These are phyloP conservation scores for Oopsacas minuta DNA, from an alignment of 37 sponge, comb jelly and placozoan genomes.

Conservation along the genomic window DNA sequence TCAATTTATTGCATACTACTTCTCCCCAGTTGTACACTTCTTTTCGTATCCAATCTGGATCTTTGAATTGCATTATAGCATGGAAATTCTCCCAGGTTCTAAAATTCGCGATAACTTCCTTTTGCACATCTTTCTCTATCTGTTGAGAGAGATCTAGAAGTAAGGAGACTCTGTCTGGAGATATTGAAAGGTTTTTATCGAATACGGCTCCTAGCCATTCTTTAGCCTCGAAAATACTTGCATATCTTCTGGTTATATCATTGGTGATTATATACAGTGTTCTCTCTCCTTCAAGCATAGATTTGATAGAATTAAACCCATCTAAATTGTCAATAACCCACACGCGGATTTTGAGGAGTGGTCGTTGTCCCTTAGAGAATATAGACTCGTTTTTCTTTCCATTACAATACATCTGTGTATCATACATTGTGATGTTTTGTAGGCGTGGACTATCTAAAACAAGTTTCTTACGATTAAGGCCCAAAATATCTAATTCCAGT, in stretches of 20 bases:
- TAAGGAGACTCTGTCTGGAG: background rate
- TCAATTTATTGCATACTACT: background rate
- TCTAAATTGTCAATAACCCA: slow-evolving; percentile 4
- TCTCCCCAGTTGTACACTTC: background rate
- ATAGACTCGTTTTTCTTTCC: background rate
- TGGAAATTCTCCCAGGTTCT: background rate
- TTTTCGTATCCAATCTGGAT: background rate
- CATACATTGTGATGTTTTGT: background rate
- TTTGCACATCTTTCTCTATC: background rate
- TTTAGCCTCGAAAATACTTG: background rate
- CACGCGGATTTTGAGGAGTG: background rate
- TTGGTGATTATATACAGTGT: background rate
- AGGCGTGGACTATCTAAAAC: background rate
- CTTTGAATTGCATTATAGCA: background rate
- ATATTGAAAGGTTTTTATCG: background rate
- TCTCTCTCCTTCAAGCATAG: background rate
- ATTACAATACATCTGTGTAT: background rate
- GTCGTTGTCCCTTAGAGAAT: background rate
- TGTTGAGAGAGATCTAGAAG: background rate
- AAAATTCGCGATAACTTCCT: background rate
- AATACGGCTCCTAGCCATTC: background rate
- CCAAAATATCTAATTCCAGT: background rate
- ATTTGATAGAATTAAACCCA: background rate
- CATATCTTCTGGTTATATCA: background rate
- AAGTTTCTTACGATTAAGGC: background rate